Evolutionary conservation across 1,140 invertebrate species (phyloP), one percentile per base, ranked within the genome.

Genomic region (Holotrichia oblita): DNA sequence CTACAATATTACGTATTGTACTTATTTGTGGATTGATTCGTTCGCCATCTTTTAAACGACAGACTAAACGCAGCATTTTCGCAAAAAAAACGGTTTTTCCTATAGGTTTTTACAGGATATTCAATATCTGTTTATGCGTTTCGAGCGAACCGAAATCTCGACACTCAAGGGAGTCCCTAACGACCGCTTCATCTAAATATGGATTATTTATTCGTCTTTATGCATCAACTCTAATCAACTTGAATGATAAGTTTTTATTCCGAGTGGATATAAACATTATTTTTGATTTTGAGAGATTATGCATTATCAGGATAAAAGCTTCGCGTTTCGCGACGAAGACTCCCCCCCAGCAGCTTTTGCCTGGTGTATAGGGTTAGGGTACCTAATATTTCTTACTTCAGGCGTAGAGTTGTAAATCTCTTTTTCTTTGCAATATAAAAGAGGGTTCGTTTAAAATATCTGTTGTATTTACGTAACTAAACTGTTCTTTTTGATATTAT

Each of bases 161-260:
- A 80, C 79, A 81, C 81, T 80, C 80, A 41, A 41, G 81, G 74
- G 82, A 81, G 48, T 72, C 80, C 80, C 82, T 82, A 83, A 83
- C 82, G 82, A 82, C 81, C 81, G 81, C 78, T 83, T 83, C 82
- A 83, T 83, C 82, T 82, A 80, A 83, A 83, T 81, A 80, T 79
- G 80, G 82, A 83, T 83, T 83, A 83, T 82, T 83, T 83, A 83
- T 83, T 83, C 82, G 80, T 83, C 79, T 81, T 82, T 83, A 79
- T 77, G 79, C 82, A 82, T 83, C 81, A 82, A 79, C 76, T 82
- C 79, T 83, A 83, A 83, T 83, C 82, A 83, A 79, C 72, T 80
- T 82, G 81, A 83, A 81, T 82, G 82, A 83, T 83, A 83, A 81
- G 79, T 81, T 81, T 78, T 81, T 83, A 82, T 80, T 78, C 73